Base-by-base conservation (phyloP, 2,113 vertebrate species). In the Pandion haliaetus region DNA sequence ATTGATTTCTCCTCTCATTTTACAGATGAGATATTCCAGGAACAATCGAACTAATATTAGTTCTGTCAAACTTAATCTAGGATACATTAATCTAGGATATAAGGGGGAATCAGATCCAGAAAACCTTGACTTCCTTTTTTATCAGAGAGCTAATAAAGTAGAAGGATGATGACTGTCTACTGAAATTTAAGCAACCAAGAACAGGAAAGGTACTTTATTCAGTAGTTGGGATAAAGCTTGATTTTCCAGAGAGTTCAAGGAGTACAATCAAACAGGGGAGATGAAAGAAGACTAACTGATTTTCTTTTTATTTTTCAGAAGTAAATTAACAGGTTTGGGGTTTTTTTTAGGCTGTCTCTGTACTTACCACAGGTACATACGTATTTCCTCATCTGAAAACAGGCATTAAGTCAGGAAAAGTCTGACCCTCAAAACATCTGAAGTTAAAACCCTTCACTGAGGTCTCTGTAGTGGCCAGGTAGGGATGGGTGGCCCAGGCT, bases 21-120 rank as follows among this genome's bases (percentile, higher is more conserved):
- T 94, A 95, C 91, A 92, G 88, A 92, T 96, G 96, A 97, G 93
- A 82, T 80, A 95, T 96, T 96, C 76, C 76, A 94, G 93, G 92
- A 95, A 85, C 93, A 92, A 91, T 96, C 8, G 2, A 94, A 91
- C 57, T 74, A 45, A 79, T 84, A 91, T 87, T 76, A 90, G 90
- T 96, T 79, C 95, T 95, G 94, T 95, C 95, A 96, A 89, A 86
- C 84, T 96, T 82, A 45, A 94, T 96, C 94, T 88, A 32, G 55
- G 76, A 69, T 38, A 55, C 93, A 81, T 96, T 93, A 82, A 88
- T 94, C 86, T 94, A 77, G 86, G 85, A 52, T 83, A 84, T 55
- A 55, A 20, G 19, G 24, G 85, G 76, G 47, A 88, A 83, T 55
- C 55, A 67, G 40, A 66, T 38, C 67, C 88, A 83, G 90, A 82